Conservation (phyloP, 1,140 invertebrate species). For the Dreissena rostriformis region DNA sequence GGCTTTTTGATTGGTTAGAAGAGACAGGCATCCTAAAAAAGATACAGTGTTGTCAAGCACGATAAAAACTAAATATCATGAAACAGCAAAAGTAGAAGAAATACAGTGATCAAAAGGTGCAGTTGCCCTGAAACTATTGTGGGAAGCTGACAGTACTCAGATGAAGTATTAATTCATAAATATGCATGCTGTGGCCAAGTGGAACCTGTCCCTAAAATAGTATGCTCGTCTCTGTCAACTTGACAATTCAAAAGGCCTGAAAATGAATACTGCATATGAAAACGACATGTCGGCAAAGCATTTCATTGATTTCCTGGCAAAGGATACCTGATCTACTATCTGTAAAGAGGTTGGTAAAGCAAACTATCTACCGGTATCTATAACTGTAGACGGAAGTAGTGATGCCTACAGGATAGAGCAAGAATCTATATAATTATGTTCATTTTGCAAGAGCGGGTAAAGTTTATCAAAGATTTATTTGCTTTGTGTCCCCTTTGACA, state of each 20-base stretch:
- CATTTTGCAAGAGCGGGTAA: constrained; percentile 9
- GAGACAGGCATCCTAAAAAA: constrained; percentile 2
- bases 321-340: background rate
- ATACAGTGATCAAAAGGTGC: background rate
- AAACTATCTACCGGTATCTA: constrained; percentile 30
- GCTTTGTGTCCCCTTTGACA: constrained; percentile 8
- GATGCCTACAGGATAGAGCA: constrained; percentile 13
- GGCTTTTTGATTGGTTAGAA: too few relatives aligned
- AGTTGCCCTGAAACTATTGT: background rate
- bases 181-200: constrained; percentile 42
- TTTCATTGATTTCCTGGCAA: constrained; percentile 27
- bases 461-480: constrained; percentile 10
- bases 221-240: constrained; percentile 30
- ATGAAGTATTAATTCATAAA: background rate
- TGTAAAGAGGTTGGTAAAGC: background rate
- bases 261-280: constrained; percentile 14
- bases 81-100: background rate
- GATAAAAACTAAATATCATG: background rate
- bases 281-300: constrained; percentile 17
- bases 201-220: constrained; percentile 23
- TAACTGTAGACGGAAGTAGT: constrained; percentile 37
- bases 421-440: constrained; percentile 34
- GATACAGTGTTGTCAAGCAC: constrained; percentile 10
- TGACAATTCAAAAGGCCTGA: constrained; percentile 26
- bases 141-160: background rate